Percentiles rank a stretch among this genome's conserved stretches.
Conservation (phyloP, 2,797 vertebrate genomes). For the Urocyon cinereoargenteus region DNA sequence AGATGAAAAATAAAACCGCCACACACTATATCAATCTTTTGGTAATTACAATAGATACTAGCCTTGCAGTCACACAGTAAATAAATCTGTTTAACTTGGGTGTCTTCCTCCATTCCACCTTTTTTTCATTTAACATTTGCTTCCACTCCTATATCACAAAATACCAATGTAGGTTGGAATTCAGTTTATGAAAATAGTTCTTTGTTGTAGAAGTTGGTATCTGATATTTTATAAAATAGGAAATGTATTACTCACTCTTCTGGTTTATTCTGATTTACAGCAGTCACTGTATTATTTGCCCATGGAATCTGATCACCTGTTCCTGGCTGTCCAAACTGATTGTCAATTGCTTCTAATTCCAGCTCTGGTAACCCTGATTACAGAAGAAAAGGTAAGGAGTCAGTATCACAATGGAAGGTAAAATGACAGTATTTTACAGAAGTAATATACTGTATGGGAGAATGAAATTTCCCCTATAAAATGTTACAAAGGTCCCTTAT, state of each 20-base stretch:
- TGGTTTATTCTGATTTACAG: conserved; percentile 90
- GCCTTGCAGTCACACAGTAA: background rate
- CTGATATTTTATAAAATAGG: conserved; percentile 7
- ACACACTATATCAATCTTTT: background rate
- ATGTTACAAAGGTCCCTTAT: conserved; percentile 13
- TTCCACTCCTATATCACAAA: conserved; percentile 55
- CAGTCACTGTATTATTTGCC: conserved; percentile 89
- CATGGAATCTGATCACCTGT: conserved; percentile 91
- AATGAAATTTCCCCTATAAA: conserved; percentile 36
- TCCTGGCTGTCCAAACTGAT: conserved; percentile 91
- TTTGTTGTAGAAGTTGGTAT: conserved; percentile 49
- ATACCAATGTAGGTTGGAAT: background rate
- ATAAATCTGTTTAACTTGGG: background rate
- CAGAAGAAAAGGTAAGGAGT: conserved; percentile 54
- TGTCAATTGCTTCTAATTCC: conserved; percentile 91
- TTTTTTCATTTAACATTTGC: background rate
- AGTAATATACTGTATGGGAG: background rate
- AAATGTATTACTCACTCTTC: conserved; percentile 92
- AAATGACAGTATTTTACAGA: conserved; percentile 41
- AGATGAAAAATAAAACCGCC: conserved; percentile 26
- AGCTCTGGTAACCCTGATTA: conserved; percentile 91
- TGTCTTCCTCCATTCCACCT: background rate
- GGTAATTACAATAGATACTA: background rate
- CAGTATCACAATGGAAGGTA: conserved; percentile 18
- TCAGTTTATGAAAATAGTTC: conserved; percentile 32